A percentile compares a stretch with the other conserved stretches of the same genome.
These are phyloP conservation scores for Todiramphus saurophagus DNA, from an alignment of 2,113 vertebrate genomes.

Conservation along the genomic window DNA sequence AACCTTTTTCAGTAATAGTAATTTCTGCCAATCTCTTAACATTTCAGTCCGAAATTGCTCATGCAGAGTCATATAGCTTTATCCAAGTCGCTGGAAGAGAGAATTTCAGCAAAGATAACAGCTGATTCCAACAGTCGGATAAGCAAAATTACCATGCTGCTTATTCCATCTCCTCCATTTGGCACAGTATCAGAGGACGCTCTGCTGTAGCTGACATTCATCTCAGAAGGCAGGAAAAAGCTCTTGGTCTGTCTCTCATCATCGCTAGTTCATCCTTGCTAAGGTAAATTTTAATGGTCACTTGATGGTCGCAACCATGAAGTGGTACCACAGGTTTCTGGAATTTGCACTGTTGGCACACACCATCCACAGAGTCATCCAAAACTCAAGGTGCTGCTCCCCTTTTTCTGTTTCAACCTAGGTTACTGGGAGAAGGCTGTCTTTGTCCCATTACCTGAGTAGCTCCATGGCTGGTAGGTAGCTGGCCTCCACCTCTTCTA, in stretches of 20 bases:
- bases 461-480: neutral
- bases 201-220: neutral
- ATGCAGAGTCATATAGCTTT: neutral
- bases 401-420: neutral
- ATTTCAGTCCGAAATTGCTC: neutral
- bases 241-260: neutral
- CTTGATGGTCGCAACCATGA: neutral
- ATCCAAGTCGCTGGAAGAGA: neutral
- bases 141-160: neutral
- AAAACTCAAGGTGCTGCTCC: neutral
- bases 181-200: neutral
- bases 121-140: neutral
- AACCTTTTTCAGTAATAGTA: neutral
- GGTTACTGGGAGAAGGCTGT: neutral
- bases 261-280: neutral
- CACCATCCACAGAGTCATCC: rapidly evolving
- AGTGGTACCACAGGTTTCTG: neutral
- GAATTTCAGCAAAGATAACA: neutral
- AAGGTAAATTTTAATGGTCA: neutral
- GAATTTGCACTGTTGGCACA: neutral
- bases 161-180: neutral
- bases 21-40: neutral
- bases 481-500: neutral
- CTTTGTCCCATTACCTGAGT: neutral
- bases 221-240: neutral